Evolutionary conservation across 2,888 invertebrate genomes (phyloP).

Genomic region (Hanleya hanleyi): DNA sequence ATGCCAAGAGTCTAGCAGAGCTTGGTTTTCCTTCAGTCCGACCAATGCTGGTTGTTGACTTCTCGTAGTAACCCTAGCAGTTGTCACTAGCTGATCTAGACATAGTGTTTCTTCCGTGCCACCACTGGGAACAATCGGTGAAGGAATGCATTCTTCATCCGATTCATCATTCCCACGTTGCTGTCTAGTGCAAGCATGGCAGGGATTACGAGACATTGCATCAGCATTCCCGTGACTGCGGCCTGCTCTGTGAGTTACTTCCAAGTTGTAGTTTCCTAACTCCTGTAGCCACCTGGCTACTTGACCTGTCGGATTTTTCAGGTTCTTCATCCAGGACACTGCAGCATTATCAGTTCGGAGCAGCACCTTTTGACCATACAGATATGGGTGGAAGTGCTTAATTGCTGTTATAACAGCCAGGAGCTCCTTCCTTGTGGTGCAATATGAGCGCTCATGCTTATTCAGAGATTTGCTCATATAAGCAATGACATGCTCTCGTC

Average conservation of each 20-base stretch:
- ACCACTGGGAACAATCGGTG: no score
- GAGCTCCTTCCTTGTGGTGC: slow-evolving; percentile 22
- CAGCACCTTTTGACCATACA: slow-evolving; percentile 16
- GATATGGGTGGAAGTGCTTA: slow-evolving; percentile 18
- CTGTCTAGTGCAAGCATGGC: no score
- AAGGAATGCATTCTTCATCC: no score
- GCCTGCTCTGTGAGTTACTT: slow-evolving; percentile 13
- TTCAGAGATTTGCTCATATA: slow-evolving; percentile 24
- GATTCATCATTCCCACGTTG: no score
- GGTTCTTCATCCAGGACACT: slow-evolving; percentile 16
- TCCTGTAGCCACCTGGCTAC: slow-evolving; percentile 20
- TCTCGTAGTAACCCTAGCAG: no score
- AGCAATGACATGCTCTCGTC: slow-evolving; percentile 18
- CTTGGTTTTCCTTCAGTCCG: no score
- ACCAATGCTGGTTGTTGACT: no score
- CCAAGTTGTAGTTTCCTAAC: slow-evolving; percentile 12
- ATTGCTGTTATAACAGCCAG: slow-evolving; percentile 17
- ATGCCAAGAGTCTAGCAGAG: no score
- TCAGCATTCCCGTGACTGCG: no score
- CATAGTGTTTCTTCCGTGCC: no score
- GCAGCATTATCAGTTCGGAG: slow-evolving; percentile 23
- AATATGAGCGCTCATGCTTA: slow-evolving; percentile 22
- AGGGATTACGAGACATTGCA: no score
- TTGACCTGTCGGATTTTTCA: slow-evolving; percentile 18
- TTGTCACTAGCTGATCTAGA: no score